These are phyloP conservation scores for Hirtodrosophila cameraria DNA, from an alignment of 2,888 invertebrate genomes.

Conservation along the genomic window DNA sequence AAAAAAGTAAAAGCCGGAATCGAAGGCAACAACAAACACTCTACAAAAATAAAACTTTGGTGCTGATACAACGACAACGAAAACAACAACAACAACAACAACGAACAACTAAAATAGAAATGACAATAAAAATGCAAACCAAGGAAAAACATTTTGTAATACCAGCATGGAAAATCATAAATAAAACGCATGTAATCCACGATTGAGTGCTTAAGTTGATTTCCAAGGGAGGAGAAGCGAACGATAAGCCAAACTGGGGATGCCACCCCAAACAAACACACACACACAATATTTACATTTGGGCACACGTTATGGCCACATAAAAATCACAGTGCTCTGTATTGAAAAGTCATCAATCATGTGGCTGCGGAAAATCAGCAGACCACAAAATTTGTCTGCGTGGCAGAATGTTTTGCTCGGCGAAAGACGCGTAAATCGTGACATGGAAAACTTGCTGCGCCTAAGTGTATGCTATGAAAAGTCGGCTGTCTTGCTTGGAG, in stretches of 20 bases:
- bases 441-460: conserved; percentile 47
- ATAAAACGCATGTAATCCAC: conserved; percentile 81
- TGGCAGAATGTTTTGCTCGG: conserved; percentile 55
- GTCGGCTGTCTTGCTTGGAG: conserved; percentile 1
- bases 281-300: conserved; percentile 68
- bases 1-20: conserved; percentile 39
- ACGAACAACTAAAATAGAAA: conserved; percentile 37
- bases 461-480: conserved; percentile 19
- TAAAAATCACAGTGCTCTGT: conserved; percentile 53
- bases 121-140: conserved; percentile 64
- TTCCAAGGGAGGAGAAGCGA: conserved; percentile 32
- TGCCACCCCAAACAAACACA: conserved; percentile 5
- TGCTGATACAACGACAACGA: conserved; percentile 14
- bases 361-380: conserved; percentile 53
- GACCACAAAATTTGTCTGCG: conserved; percentile 76
- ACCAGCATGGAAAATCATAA: conserved; percentile 78
- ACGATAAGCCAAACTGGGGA: conserved; percentile 17
- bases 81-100: conserved; percentile 9
- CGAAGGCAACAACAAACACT: conserved; percentile 41
- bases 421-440: conserved; percentile 36
- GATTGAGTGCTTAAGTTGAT: conserved; percentile 78
- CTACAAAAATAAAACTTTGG: conserved; percentile 23
- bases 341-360: conserved; percentile 79
- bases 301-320: conserved; percentile 53
- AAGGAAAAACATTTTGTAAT: conserved; percentile 67